Percentiles rank a stretch among this genome's conserved stretches.
Evolutionary conservation across 2,888 invertebrate species (phyloP).

Genomic region (Lapara coniferarum): DNA sequence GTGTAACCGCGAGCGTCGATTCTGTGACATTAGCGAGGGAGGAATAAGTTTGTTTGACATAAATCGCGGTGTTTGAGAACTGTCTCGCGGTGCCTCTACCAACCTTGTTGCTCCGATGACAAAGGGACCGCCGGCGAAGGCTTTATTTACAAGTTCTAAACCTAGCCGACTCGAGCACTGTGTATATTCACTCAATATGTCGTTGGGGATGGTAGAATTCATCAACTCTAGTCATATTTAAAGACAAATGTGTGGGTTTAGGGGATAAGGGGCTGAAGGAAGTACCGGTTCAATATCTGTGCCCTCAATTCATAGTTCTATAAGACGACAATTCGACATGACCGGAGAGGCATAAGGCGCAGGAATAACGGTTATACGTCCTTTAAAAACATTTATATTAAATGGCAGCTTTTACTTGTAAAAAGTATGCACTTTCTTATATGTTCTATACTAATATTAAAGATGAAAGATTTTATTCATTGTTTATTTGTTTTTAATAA

Average conservation of each 20-base stretch:
- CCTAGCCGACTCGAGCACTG: not conserved
- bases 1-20: not conserved
- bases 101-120: not conserved
- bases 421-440: no score
- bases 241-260: no score
- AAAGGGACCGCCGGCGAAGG: not conserved
- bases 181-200: not conserved
- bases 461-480: no score
- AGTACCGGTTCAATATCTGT: not conserved
- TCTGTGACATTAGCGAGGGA: not conserved
- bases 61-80: conserved; percentile 1
- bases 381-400: no score
- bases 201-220: no score
- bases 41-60: conserved; percentile 14
- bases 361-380: not conserved
- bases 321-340: not conserved
- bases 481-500: no score
- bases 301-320: not conserved
- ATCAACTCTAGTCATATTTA: no score
- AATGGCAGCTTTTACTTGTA: no score
- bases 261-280: no score
- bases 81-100: not conserved
- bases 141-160: not conserved
- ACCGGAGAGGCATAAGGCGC: not conserved
- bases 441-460: no score